Conservation (phyloP, 2,888 invertebrate genomes). For the Sepiola atlantica region DNA sequence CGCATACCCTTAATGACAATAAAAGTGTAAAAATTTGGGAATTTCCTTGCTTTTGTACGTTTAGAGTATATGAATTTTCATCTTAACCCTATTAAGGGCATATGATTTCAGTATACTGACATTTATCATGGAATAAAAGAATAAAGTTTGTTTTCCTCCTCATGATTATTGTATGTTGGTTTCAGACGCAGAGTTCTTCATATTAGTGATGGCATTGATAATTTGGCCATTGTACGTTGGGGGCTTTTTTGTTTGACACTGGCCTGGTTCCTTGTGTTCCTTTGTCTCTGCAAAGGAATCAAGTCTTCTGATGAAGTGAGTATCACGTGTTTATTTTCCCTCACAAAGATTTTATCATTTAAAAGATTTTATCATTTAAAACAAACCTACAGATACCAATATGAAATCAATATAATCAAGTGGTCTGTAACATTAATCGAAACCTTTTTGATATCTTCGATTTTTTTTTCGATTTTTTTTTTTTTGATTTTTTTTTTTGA, state of each 20-base stretch:
- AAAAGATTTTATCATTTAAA: not conserved
- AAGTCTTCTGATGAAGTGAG: constrained; percentile 63
- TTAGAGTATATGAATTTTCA: too few relatives aligned
- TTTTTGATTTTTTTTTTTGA: too few relatives aligned
- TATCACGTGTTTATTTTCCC: not conserved
- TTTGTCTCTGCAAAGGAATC: constrained; percentile 65
- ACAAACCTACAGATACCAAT: not conserved
- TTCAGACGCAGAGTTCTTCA: constrained; percentile 52
- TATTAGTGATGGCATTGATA: constrained; percentile 60
- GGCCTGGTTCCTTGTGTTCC: constrained; percentile 65
- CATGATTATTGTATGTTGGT: constrained; percentile 44
- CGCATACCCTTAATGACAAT: too few relatives aligned
- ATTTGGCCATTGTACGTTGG: constrained; percentile 61
- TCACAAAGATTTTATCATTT: not conserved
- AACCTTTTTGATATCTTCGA: not conserved
- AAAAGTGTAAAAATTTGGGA: too few relatives aligned
- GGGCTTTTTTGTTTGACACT: constrained; percentile 60
- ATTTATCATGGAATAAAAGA: too few relatives aligned
- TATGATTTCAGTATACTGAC: too few relatives aligned
- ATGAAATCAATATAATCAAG: not conserved
- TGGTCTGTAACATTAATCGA: not conserved
- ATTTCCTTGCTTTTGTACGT: constrained; percentile 61
- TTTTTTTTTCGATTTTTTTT: too few relatives aligned
- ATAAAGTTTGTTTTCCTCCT: constrained; percentile 50
- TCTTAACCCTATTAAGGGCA: too few relatives aligned